Evolutionary conservation across 1,140 invertebrate genomes (phyloP), one percentile per base, ranked within the genome.

Genomic region (Berghia stephanieae): DNA sequence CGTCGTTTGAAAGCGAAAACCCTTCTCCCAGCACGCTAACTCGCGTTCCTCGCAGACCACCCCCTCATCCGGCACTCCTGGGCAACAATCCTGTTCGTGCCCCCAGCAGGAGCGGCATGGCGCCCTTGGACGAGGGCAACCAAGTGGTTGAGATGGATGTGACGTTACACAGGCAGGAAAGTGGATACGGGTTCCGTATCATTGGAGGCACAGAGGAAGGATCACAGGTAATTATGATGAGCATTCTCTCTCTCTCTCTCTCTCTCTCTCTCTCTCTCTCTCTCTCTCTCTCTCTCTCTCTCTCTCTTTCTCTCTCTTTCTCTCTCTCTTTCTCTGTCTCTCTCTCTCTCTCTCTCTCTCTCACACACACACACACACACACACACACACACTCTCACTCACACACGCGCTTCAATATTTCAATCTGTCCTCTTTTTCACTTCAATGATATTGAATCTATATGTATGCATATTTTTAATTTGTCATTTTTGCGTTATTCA

Each of bases 151-250:
- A 96, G 84, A 93, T 94, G 77, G 92, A 94, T 68, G 94, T 97
- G 0, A 94, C 94, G 24, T 88, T 98, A 16, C 92, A 94, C 44
- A 91, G 95, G 69, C 94, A 95, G 86, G 94, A 96, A 69, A 93
- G 92, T 86, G 96, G 96, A 21, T 98, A 99, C 91, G 98, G 98
- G 8, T 99, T 99, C 91, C 92, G 98, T 81, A 98, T 99, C 86
- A 95, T 99, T 42, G 98, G 98, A n/a, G 98, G 98, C 42, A 97
- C 96, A 0, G 98, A 99, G 91, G 97, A 99, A 91, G 95, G 96
- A 79, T 96, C 96, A 80, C 95, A 98, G 91, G 95, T 95, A 91
- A 85, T 79, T 57, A 27, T 13, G 16, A n/a, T 21, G 16, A 44
- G 52, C n/a, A 31, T 18, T 27, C 34, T 69, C 34, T 55, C 10